Conservation (phyloP, 2,888 invertebrate genomes). For the Heliconius sara region DNA sequence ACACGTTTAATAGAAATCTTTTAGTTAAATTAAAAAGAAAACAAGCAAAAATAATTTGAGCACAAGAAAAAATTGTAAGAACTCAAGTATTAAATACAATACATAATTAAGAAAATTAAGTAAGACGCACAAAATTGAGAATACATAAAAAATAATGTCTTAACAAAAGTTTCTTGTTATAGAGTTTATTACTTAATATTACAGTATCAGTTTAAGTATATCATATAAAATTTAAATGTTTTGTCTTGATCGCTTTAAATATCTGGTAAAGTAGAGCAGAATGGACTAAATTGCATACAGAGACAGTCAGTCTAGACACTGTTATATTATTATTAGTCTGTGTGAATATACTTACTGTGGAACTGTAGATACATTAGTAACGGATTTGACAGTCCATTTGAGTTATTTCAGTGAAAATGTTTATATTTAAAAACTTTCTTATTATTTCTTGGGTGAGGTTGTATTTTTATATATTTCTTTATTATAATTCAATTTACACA, state of each 20-base stretch:
- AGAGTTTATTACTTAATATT: too few relatives aligned
- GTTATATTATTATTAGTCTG: not conserved
- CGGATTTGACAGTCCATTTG: not conserved
- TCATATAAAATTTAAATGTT: not conserved
- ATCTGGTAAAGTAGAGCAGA: not conserved
- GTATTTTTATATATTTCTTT: not conserved
- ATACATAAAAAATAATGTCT: too few relatives aligned
- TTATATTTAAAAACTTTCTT: not conserved
- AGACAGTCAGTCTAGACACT: slow-evolving; percentile 21
- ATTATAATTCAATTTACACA: not conserved
- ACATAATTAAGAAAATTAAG: too few relatives aligned
- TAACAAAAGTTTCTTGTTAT: too few relatives aligned
- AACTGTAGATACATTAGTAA: not conserved
- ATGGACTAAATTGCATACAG: slow-evolving; percentile 19
- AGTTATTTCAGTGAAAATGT: not conserved
- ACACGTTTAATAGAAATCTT: too few relatives aligned
- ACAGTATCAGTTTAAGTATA: too few relatives aligned
- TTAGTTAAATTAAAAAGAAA: too few relatives aligned
- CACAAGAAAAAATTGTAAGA: too few relatives aligned
- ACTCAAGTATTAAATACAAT: too few relatives aligned
- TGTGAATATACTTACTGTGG: slow-evolving; percentile 3
- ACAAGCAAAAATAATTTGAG: too few relatives aligned
- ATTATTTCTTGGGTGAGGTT: not conserved
- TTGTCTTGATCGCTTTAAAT: slow-evolving; percentile 5
- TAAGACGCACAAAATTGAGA: too few relatives aligned